Evolutionary conservation across 1,140 invertebrate species (phyloP), one percentile per base, ranked within the genome.

Genomic region (Pseudomyrmex flavicornis): DNA sequence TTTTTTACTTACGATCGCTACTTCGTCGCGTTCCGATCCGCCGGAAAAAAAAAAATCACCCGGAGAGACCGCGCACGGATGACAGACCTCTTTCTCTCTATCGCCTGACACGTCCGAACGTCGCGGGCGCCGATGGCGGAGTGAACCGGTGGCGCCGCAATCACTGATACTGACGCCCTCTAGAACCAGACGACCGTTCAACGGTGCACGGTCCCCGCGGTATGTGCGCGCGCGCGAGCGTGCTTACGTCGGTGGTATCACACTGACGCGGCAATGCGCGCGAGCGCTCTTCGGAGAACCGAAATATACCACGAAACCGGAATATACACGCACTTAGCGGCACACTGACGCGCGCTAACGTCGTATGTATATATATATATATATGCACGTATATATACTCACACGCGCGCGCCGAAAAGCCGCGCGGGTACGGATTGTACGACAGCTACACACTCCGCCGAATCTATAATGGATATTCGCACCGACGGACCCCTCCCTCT

Each of bases 391-490:
- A 74, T 54, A 58, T 35, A 84, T 65, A 79, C 44, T 79, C 59
- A 61, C 77, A 85, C 70, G 73, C 66, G 65, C 82, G 85, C 87
- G 85, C 79, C 68, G 87, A 85, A 82, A 88, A 77, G 50, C 75
- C 54, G 76, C 66, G 76, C 75, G 84, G 85, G 66, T 69, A 76
- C 50, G 80, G 86, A 79, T 84, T 82, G 84, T 77, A 84, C 88
- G 87, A 89, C 88, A 86, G 85, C 88, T 89, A 89, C 82, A 89
- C 88, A 89, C 88, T 89, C 85, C 86, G 86, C 84, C 85, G 88
- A 90, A 91, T 90, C 87, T 91, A 92, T 91, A 92, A 92, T 91
- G 86, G 89, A 91, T 91, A 91, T 90, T 89, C 91, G 88, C 90
- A 92, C 90, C 89, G 90, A 91, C 86, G 87, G 90, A 91, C 91